Percentiles rank a stretch among this genome's conserved stretches.
These are phyloP conservation scores for Diorhabda carinulata DNA, from an alignment of 1,140 invertebrate species.

Conservation along the genomic window DNA sequence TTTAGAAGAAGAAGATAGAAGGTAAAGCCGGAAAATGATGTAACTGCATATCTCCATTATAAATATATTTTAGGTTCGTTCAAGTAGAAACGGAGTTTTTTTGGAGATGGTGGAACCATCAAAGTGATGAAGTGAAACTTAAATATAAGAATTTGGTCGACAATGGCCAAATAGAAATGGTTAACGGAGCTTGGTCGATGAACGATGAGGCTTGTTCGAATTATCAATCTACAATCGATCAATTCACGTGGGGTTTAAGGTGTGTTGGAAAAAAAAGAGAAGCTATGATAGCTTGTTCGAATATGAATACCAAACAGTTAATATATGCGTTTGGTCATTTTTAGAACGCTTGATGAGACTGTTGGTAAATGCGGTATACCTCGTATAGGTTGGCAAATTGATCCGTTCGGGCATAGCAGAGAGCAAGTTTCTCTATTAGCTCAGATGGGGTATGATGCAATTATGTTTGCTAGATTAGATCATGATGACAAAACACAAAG, in stretches of 20 bases:
- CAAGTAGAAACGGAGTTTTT: conserved; percentile 86
- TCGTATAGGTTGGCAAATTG: conserved; percentile 87
- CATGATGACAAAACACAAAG: conserved; percentile 66
- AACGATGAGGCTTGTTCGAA: conserved; percentile 91
- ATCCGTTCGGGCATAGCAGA: conserved; percentile 87
- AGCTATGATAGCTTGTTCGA: no score
- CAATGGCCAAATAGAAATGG: conserved; percentile 82
- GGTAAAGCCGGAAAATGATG: conserved; percentile 43
- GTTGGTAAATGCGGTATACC: conserved; percentile 81
- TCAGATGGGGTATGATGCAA: conserved; percentile 75
- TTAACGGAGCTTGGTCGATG: conserved; percentile 85
- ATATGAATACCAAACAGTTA: no score
- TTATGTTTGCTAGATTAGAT: conserved; percentile 71
- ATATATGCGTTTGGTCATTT: conserved; percentile 4
- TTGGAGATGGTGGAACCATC: conserved; percentile 85
- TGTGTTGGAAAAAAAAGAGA: conserved; percentile 33
- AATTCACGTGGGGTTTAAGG: conserved; percentile 78
- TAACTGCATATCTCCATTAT: not conserved
- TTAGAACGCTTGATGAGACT: conserved; percentile 67
- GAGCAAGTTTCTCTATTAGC: conserved; percentile 85
- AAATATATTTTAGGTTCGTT: conserved; percentile 57
- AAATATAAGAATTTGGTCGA: conserved; percentile 60
- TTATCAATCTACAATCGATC: conserved; percentile 91
- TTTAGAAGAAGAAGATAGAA: conserved; percentile 63
- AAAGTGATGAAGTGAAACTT: conserved; percentile 57